Evolutionary conservation across 2,113 vertebrate genomes (phyloP).

Genomic region (Corythoichthys haematopterus): DNA sequence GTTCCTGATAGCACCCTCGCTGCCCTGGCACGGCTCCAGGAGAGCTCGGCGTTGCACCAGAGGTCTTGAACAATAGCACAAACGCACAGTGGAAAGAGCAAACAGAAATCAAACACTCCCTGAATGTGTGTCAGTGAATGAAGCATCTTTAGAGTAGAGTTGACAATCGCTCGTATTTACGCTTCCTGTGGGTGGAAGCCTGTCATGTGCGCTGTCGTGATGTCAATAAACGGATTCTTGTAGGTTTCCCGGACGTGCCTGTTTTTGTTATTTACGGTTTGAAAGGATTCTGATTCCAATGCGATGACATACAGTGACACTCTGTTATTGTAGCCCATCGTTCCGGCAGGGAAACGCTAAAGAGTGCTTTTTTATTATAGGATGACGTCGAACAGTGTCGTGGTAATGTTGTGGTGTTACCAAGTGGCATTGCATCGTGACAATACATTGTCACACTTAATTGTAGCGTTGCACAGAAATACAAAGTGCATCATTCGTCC

Average conservation of each 20-base stretch:
- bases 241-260: constrained; percentile 16
- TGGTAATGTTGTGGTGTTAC: background rate
- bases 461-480: no score
- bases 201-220: constrained; percentile 20
- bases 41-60: constrained; percentile 54
- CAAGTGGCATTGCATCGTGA: background rate
- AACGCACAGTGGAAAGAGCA: constrained; percentile 16
- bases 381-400: no score
- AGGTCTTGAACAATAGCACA: constrained; percentile 41
- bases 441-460: no score
- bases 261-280: background rate
- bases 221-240: background rate
- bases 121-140: constrained; percentile 33
- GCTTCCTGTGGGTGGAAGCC: background rate
- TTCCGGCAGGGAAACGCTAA: background rate
- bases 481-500: background rate
- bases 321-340: no score
- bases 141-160: background rate
- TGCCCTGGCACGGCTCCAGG: constrained; percentile 63
- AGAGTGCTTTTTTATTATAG: background rate
- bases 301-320: background rate
- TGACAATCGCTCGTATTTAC: constrained; percentile 28
- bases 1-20: constrained; percentile 65
- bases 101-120: constrained; percentile 48
- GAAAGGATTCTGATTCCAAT: background rate